Base-by-base conservation (phyloP, 2,797 vertebrate genomes). In the Scolopax rusticola region DNA sequence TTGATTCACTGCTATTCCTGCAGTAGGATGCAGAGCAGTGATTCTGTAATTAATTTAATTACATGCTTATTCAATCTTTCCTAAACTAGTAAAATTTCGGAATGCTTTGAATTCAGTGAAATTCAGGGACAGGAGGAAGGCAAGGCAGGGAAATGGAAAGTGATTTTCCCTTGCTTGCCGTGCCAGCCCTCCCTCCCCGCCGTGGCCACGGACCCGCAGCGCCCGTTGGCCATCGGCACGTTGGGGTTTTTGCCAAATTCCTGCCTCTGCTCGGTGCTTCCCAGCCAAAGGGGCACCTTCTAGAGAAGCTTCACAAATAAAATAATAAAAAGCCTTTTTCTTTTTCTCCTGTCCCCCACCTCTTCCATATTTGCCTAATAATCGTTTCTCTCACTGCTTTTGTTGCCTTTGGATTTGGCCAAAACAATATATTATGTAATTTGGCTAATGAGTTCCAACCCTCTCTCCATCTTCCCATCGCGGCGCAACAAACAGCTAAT, bases 31-130 rank as follows among this genome's bases (percentile, higher is more conserved):
- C 95, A 93, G 95, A 95, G 89, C 95, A 95, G 83, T 75, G 92
- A 95, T 96, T 95, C 92, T 86, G 89, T 95, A 95, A 97, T 95
- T 95, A 95, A 95, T 95, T 93, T 93, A 95, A 94, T 97, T 96
- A 95, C 93, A 90, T 79, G 95, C 94, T 95, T 92, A 88, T 96
- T 95, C 95, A 91, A 53, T 92, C 93, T 96, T 92, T 75, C 87
- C 85, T 86, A 96, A 96, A 96, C 87, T 86, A 84, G 82, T 85
- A 86, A 68, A 89, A 93, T 87, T 93, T 93, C 84, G 75, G 74
- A 89, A 91, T 83, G 90, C 61, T 86, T 75, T 84, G 80, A 89
- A 84, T 87, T 95, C 69, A 73, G 38, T 70, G 63, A 65, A 94
- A 73, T 81, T 90, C 90, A 73, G 84, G 89, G 87, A n/a, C 25